Evolutionary conservation across 2,797 vertebrate genomes (phyloP), one percentile per base, ranked within the genome.

Genomic region (Phoeniculus purpureus): DNA sequence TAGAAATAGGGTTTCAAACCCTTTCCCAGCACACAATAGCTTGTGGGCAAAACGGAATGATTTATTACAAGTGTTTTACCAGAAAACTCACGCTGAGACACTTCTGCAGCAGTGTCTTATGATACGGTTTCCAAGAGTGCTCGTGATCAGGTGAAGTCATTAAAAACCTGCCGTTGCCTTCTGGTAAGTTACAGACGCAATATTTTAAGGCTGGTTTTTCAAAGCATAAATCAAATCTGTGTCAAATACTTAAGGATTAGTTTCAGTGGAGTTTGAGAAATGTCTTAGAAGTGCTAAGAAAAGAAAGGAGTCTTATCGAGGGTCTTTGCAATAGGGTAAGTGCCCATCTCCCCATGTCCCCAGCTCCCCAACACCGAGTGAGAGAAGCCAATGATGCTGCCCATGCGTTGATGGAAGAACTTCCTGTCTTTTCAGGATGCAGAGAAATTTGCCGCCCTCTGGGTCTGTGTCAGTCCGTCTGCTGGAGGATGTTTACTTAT

Each of bases 61-160:
- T 96, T 95, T 96, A 95, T 95, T 96, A 91, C 83, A 95, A 94
- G 86, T 70, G 21, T 94, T 96, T 96, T 92, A 93, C 81, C 82
- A 91, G 89, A 93, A 94, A 89, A 66, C 73, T 82, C 89, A 51
- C 20, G 80, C 92, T 90, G 96, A 85, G 84, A 50, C 56, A 20
- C 82, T 95, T 90, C 87, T 92, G 75, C 77, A 56, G 80, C 47
- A 64, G 59, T 26, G 29, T 67, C 83, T 72, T 83, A 74, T 13
- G 84, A 76, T 78, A 68, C 0, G 18, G 32, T 67, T 85, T 95
- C 89, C 76, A 29, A 50, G 81, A 68, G 75, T 48, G 85, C 85
- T 95, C 67, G 50, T 97, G 95, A 92, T 61, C 32, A 72, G 64
- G 87, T 87, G 79, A 90, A 93, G 74, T 92, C 77, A 81, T 88